Evolutionary conservation across 2,888 invertebrate species (phyloP), one percentile per base, ranked within the genome.

Genomic region (Helicoverpa assulta): DNA sequence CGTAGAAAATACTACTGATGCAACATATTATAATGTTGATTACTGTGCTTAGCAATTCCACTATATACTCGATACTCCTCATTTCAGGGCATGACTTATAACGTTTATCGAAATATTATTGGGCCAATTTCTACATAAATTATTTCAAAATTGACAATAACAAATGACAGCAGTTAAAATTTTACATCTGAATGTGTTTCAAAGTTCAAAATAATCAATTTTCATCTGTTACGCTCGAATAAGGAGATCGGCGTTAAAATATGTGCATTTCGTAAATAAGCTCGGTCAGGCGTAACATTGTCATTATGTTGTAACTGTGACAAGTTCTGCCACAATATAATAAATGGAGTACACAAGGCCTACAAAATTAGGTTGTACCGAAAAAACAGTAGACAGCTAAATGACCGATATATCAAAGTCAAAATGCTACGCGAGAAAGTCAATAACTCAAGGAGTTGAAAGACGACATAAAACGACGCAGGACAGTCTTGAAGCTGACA

Each of bases 221-320:
- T 78, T 74, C 67, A 82, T 80, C 76, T 82, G 88, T 87, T 85
- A 88, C 87, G 85, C 76, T 87, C 58, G 75, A 78, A 67, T 66
- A 74, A 60, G 65, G 73, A 73, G 70, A 81, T 82, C 81, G 58
- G 76, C 69, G 70, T 73, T 78, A 86, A 90, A 89, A 87, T 88
- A 85, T 89, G 85, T 86, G 84, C 78, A 88, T 93, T 92, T 91
- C 91, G 91, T 91, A 91, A 91, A 91, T 87, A 84, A 66, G 70
- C 61, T 76, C 89, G 83, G 80, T 91, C 86, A 88, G 84, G 89
- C 92, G 89, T 90, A 85, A 87, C 88, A 80, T 83, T 83, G 85
- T 80, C 83, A 82, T 80, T 85, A 85, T 93, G 90, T 89, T 82
- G 91, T 63, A 77, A 80, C 79, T 72, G 76, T 81, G 51, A 74